These are phyloP conservation scores for Mus spicilegus DNA, from an alignment of 2,113 vertebrate genomes.

Conservation along the genomic window DNA sequence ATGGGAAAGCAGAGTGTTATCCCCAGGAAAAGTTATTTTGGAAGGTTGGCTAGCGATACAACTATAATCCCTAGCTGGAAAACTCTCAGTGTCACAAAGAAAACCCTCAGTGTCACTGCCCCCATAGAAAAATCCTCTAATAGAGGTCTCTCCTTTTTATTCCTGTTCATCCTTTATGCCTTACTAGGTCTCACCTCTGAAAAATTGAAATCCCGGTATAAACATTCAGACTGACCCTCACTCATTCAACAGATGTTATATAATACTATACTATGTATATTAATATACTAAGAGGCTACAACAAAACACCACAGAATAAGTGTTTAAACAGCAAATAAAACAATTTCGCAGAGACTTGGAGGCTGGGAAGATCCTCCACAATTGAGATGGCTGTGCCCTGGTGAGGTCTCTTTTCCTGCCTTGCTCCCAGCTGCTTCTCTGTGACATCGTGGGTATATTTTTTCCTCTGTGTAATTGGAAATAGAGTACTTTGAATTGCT, in stretches of 20 bases:
- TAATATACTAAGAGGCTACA: neutral
- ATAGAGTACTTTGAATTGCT: neutral
- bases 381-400: neutral
- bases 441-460: neutral
- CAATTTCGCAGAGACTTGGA: neutral
- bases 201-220: slow-evolving; percentile 40
- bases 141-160: slow-evolving; percentile 29
- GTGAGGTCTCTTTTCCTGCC: neutral
- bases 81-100: neutral
- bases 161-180: neutral
- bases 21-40: neutral
- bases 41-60: neutral
- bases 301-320: neutral
- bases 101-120: neutral
- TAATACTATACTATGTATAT: neutral
- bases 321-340: slow-evolving; percentile 20
- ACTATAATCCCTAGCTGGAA: neutral
- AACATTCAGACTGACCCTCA: slow-evolving; percentile 21
- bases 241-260: slow-evolving; percentile 36
- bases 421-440: neutral
- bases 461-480: neutral
- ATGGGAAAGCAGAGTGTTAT: neutral
- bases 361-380: neutral
- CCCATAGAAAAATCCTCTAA: neutral
- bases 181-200: slow-evolving; percentile 27